Evolutionary conservation across 2,113 vertebrate species (phyloP), one percentile per base, ranked within the genome.

Genomic region (Myotis yumanensis): DNA sequence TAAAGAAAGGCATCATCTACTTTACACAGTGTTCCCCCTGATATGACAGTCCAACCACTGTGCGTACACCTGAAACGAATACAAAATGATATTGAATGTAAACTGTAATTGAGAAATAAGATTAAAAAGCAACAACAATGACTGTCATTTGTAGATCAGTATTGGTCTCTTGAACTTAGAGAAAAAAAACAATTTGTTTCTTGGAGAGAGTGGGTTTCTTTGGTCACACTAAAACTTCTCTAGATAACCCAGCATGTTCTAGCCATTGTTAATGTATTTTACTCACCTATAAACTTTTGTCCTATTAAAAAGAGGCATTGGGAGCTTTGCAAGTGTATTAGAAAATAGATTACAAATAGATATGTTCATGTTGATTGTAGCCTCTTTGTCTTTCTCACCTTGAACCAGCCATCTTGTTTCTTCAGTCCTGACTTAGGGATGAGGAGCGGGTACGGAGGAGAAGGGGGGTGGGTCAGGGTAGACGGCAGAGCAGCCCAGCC

Each of bases 401-500:
- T 54, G 51, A 85, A 1, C 62, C 22, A 10, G 7, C n/a, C 6
- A 28, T 28, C 32, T 32, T 2, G 3, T 57, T 77, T 64, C n/a
- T 88, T n/a, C 2, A 32, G 40, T 40, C n/a, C 12, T 35, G 8
- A 17, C 35, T 22, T 79, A 11, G 48, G 11, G 64, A 30, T 14
- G 88, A 59, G 57, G 20, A 32, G 37, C 11, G 57, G 46, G 5
- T 28, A 1, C 8, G 48, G 52, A 5, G 7, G 9, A 17, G 46
- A 4, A 76, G 66, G 18, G 40, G 22, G 52, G 2, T 0, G 14
- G 64, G 22, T 46, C 25, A 2, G 14, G 72, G n/a, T 0, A 6
- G 59, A 17, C 37, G 28, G 17, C 9, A 2, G 57, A n/a, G 43
- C 4, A 0, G 12, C 52, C 17, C 18, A 0, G 9, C 0, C 17